Conservation (phyloP, 2,888 invertebrate genomes). For the Leptopilina myrica region DNA sequence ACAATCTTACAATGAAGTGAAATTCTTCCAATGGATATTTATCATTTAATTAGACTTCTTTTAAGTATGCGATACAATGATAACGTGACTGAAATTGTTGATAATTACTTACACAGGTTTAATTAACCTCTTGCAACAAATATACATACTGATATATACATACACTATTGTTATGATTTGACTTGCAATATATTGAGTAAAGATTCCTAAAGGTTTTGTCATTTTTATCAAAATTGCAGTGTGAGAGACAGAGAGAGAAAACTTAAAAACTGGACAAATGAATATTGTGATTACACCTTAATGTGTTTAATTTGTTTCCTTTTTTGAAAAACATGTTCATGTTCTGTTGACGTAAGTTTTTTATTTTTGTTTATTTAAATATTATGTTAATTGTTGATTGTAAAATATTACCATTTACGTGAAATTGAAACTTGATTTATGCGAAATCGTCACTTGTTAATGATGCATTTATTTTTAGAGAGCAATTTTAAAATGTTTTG, state of each 20-base stretch:
- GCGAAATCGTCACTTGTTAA: neutral
- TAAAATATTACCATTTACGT: neutral
- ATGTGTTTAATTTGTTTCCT: neutral
- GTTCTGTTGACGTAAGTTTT: slow-evolving; percentile 1
- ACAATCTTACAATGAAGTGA: neutral
- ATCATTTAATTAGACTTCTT: neutral
- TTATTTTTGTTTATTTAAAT: neutral
- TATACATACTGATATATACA: too few species aligned
- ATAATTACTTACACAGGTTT: too few species aligned
- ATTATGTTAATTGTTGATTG: neutral
- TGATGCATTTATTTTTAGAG: too few species aligned
- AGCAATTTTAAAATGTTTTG: too few species aligned
- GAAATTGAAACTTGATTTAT: neutral
- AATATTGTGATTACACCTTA: too few species aligned
- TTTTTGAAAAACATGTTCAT: neutral
- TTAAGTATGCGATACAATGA: neutral
- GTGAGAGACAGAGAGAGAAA: too few species aligned
- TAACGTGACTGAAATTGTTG: neutral
- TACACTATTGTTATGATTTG: too few species aligned
- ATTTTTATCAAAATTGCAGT: too few species aligned
- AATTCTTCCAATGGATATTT: neutral
- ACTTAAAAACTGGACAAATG: too few species aligned
- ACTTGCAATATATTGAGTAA: too few species aligned
- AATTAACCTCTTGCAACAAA: too few species aligned
- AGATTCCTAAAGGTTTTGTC: too few species aligned